These are phyloP conservation scores for Mesochorus sp. DNA, from an alignment of 2,888 invertebrate species.

Conservation along the genomic window DNA sequence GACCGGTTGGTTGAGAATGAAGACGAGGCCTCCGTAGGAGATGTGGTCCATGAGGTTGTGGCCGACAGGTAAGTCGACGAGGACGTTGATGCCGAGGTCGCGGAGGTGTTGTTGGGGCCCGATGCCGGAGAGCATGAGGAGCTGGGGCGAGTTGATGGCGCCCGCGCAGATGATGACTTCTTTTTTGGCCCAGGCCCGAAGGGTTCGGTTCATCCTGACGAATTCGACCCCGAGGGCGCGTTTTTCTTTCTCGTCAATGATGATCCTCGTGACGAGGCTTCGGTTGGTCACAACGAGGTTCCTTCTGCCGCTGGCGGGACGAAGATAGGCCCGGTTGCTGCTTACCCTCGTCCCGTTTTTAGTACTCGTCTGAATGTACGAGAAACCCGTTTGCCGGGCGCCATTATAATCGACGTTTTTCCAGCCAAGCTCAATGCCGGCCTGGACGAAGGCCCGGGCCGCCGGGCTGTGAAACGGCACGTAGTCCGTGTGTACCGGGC, in stretches of 20 bases:
- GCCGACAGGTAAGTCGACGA: slow-evolving; percentile 86
- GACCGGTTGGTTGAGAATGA: slow-evolving; percentile 83
- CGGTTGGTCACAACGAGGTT: slow-evolving; percentile 88
- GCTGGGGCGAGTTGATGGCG: slow-evolving; percentile 93
- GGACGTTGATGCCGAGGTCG: slow-evolving; percentile 84
- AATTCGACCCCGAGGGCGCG: slow-evolving; percentile 88
- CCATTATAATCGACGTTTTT: slow-evolving; percentile 87
- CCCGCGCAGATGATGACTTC: slow-evolving; percentile 95
- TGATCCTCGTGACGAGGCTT: slow-evolving; percentile 85
- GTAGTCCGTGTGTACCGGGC: slow-evolving; percentile 84
- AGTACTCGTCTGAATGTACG: slow-evolving; percentile 86
- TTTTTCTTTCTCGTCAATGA: slow-evolving; percentile 86
- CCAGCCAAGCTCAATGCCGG: slow-evolving; percentile 86
- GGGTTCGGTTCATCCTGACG: slow-evolving; percentile 82
- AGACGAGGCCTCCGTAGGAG: slow-evolving; percentile 84
- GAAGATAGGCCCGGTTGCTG: slow-evolving; percentile 85
- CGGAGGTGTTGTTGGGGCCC: slow-evolving; percentile 85
- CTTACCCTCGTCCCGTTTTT: slow-evolving; percentile 85
- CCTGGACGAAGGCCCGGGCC: slow-evolving; percentile 86
- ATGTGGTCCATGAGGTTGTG: slow-evolving; percentile 86
- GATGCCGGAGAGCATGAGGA: slow-evolving; percentile 92
- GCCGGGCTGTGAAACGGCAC: slow-evolving; percentile 84
- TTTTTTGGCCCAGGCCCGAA: slow-evolving; percentile 85
- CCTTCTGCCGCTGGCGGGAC: slow-evolving; percentile 83
- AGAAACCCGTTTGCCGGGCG: slow-evolving; percentile 86